A percentile compares a stretch with the other conserved stretches of the same genome.
These are phyloP conservation scores for Morinoia aosen DNA, from an alignment of 2,888 invertebrate genomes.

Conservation along the genomic window DNA sequence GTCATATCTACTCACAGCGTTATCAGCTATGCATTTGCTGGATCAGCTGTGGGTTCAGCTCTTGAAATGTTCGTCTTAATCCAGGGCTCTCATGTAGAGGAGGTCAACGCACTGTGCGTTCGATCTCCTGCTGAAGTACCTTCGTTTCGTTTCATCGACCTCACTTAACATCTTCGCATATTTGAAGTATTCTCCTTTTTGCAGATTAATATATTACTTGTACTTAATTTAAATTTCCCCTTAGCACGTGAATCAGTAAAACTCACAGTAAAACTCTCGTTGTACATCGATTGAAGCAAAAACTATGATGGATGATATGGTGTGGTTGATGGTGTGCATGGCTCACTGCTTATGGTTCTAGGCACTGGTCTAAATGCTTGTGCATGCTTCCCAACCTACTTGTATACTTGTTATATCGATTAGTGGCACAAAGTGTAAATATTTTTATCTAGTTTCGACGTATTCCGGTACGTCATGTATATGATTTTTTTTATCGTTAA, in stretches of 20 bases:
- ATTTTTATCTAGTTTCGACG: not conserved
- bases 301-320: not conserved
- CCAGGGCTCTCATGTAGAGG: not conserved
- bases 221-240: not conserved
- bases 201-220: no score
- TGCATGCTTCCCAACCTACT: not conserved
- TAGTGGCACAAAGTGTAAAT: not conserved
- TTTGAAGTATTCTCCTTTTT: not conserved
- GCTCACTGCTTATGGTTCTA: not conserved
- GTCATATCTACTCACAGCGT: not conserved
- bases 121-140: not conserved
- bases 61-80: not conserved
- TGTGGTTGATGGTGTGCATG: not conserved
- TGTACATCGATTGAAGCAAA: not conserved
- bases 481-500: not conserved
- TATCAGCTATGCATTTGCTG: not conserved
- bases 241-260: not conserved
- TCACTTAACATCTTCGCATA: not conserved
- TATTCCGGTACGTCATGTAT: not conserved
- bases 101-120: not conserved
- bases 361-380: not conserved
- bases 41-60: not conserved
- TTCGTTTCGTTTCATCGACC: not conserved
- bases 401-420: not conserved
- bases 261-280: not conserved